Evolutionary conservation across 2,113 vertebrate species (phyloP), one percentile per base, ranked within the genome.

Genomic region (Macaca nemestrina): DNA sequence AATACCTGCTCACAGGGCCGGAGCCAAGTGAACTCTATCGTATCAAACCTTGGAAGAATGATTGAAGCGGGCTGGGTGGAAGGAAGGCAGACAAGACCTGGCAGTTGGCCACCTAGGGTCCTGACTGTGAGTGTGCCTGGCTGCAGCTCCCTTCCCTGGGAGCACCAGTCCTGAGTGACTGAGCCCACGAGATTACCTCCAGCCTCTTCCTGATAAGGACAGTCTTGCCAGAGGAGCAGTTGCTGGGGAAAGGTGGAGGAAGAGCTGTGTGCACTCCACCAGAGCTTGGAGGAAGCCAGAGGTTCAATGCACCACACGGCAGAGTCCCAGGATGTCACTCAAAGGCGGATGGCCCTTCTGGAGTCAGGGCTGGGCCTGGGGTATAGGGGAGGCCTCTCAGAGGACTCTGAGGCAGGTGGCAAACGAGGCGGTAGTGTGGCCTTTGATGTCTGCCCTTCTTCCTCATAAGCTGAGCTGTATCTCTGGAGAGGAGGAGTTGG

Each of bases 401-500:
- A 82, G 9, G 11, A n/a, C 32, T 30, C 59, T 13, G 11, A 40
- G n/a, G 70, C 32, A 6, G 59, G 52, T 17, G 2, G n/a, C 83
- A 40, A 6, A 70, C 12, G 38, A 59, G 55, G 5, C 0, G 0
- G 5, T 3, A 20, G 30, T 38, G 0, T 22, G 18, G 61, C 72
- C 79, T 90, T 25, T 76, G 88, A 30, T 27, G 32, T 55, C 80
- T n/a, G 11, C 7, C 61, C n/a, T 38, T 61, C 94, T 48, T 95
- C 70, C 81, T 43, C 13, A 12, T 27, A 30, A 89, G 70, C 72
- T 9, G 35, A 92, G 1, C 90, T 32, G 32, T 12, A 2, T 23
- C 61, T 43, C 68, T 22, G 20, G 61, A 61, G 52, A 88, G 35
- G 14, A 48, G n/a, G 12, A 43, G n/a, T 32, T 17, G 18, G 40